A percentile compares a stretch with the other conserved stretches of the same genome.
Conservation (phyloP, 1,140 invertebrate genomes). For the Belonocnema kinseyi region DNA sequence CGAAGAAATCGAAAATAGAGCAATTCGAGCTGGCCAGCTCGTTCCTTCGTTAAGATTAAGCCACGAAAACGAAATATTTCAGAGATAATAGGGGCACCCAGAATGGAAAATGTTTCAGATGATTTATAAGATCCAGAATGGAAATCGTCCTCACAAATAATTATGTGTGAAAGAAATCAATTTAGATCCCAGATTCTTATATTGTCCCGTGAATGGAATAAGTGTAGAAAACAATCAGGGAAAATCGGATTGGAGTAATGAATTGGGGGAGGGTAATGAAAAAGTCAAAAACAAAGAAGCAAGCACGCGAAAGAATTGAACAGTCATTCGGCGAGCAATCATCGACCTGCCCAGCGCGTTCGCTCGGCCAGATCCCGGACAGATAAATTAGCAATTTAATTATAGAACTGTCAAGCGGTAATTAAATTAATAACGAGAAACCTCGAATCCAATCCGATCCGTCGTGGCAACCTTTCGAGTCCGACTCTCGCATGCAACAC, state of each 20-base stretch:
- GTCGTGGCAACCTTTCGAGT: slow-evolving; percentile 55
- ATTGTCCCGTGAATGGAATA: too few species aligned
- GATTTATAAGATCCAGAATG: too few species aligned
- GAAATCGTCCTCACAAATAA: too few species aligned
- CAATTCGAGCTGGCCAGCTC: neutral
- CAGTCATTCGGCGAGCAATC: slow-evolving; percentile 67
- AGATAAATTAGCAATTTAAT: slow-evolving; percentile 76
- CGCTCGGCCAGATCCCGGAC: slow-evolving; percentile 65
- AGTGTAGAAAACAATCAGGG: too few species aligned
- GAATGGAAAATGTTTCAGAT: too few species aligned
- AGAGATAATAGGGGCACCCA: too few species aligned
- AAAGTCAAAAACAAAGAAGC: slow-evolving; percentile 44
- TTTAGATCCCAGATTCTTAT: too few species aligned
- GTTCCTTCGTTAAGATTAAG: too few species aligned
- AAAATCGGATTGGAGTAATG: neutral
- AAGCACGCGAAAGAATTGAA: slow-evolving; percentile 63
- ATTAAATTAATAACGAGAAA: slow-evolving; percentile 76
- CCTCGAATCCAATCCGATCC: slow-evolving; percentile 70
- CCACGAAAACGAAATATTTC: too few species aligned
- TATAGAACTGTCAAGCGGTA: slow-evolving; percentile 74
- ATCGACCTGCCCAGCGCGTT: slow-evolving; percentile 56
- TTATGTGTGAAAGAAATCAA: too few species aligned
- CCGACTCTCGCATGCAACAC: slow-evolving; percentile 51
- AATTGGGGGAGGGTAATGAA: neutral
- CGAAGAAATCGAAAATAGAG: slow-evolving; percentile 1